A percentile compares a stretch with the other conserved stretches of the same genome.
Evolutionary conservation across 2,888 invertebrate genomes (phyloP).

Genomic region (Hedychridium roseum): DNA sequence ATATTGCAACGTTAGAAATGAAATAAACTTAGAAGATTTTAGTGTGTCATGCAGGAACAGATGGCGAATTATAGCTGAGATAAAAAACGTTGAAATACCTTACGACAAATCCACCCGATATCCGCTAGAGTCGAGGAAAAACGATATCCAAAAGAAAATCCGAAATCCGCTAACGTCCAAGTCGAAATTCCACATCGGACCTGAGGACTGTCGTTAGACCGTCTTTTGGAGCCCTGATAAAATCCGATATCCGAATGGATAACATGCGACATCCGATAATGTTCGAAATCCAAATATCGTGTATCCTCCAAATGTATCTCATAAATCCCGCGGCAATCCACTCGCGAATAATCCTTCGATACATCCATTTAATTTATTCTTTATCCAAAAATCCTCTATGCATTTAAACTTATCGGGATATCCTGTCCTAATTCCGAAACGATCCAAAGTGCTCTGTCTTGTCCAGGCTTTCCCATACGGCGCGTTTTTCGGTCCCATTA

Average conservation of each 20-base stretch:
- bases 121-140: conserved; percentile 34
- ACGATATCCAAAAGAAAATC: conserved; percentile 39
- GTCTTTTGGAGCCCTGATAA: too few relatives aligned
- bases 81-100: conserved; percentile 45
- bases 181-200: conserved; percentile 39
- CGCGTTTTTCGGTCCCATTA: conserved; percentile 25
- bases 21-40: conserved; percentile 9
- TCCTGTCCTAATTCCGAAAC: conserved; percentile 35
- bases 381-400: conserved; percentile 43
- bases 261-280: conserved; percentile 20
- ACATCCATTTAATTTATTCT: conserved; percentile 35
- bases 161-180: conserved; percentile 28
- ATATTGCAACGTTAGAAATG: conserved; percentile 6
- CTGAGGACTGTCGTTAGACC: too few relatives aligned
- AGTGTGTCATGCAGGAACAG: conserved; percentile 43
- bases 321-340: conserved; percentile 36
- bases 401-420: conserved; percentile 41
- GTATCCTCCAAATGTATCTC: conserved; percentile 28
- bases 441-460: conserved; percentile 32
- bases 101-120: conserved; percentile 26
- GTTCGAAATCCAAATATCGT: conserved; percentile 34
- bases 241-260: too few relatives aligned
- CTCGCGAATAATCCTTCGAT: conserved; percentile 33
- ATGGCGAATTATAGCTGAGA: conserved; percentile 32
- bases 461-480: conserved; percentile 12